phyloP scores from a whole-genome alignment of 2,113 vertebrate species.

The Hippotragus niger region DNA sequence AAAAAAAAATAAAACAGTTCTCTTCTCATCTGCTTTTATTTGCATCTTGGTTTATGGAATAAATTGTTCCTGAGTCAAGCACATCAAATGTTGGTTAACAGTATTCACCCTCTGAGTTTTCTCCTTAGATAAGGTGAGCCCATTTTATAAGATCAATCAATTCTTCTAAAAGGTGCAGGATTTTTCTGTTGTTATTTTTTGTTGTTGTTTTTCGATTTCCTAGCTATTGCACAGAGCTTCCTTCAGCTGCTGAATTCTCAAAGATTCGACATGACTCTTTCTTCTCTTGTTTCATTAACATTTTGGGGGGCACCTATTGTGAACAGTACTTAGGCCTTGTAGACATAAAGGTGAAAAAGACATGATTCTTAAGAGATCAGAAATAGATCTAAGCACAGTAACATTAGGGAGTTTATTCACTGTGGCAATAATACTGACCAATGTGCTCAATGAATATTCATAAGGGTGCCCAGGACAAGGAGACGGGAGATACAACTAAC shows the following conservation, averaged over 20 bases:
- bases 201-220: background rate
- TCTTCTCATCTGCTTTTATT: background rate
- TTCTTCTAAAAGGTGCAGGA: background rate
- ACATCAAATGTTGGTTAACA: background rate
- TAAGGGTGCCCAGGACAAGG: background rate
- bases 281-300: background rate
- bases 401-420: background rate
- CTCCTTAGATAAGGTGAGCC: background rate
- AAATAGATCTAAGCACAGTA: background rate
- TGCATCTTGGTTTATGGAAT: background rate
- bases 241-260: background rate
- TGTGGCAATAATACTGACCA: background rate
- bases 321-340: background rate
- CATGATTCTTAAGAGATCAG: background rate
- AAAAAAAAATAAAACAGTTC: background rate
- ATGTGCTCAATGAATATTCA: background rate
- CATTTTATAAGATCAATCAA: background rate
- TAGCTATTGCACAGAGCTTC: background rate
- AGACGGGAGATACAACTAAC: background rate
- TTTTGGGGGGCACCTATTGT: background rate
- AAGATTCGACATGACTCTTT: background rate
- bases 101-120: background rate
- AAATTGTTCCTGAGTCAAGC: background rate
- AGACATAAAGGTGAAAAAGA: background rate
- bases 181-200: background rate